Base-by-base conservation (phyloP, 2,113 vertebrate genomes). In the Mesembrinibis cayennensis region DNA sequence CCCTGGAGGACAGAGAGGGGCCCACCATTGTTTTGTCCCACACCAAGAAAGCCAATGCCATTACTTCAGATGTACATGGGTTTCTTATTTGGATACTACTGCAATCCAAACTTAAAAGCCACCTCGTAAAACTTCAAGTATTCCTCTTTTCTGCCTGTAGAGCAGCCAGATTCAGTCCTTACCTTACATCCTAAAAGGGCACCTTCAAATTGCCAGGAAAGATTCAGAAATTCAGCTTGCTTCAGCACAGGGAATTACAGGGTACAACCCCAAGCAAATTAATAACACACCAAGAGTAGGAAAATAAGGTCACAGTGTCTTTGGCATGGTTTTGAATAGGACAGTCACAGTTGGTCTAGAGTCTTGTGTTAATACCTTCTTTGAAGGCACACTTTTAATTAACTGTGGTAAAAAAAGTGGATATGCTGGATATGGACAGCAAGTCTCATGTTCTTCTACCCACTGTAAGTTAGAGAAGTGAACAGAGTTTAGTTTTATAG, bases 231-330 rank as follows among this genome's bases (percentile, higher is more conserved):
- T 93, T 92, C 89, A 95, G 73, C 83, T 95, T 97, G 83, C 81
- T 96, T 96, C 90, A 97, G 92, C 89, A 93, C 36, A 84, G 65
- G 87, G 94, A 95, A 96, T 96, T 92, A 95, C 83, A 95, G 89
- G 83, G 93, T 95, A 92, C 95, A 91, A 93, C 83, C 61, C 83
- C 86, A 89, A 97, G 78, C 17, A 96, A 93, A 95, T 94, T 96
- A 97, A 93, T 91, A 96, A 90, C 95, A 96, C 52, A 74, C 52
- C 52, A 85, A 86, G 82, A 72, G 82, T 15, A 76, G 66, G 2
- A 92, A 93, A 96, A 96, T 87, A 96, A 96, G 93, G 95, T 94
- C 96, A 92, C 93, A 56, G 40, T 62, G 92, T 90, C 92, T 97
- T 96, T 95, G 84, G 50, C 26, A 69, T 53, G 74, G 56, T 63